These are phyloP conservation scores for Bugulina stolonifera DNA, from an alignment of 2,888 invertebrate genomes.

Conservation along the genomic window DNA sequence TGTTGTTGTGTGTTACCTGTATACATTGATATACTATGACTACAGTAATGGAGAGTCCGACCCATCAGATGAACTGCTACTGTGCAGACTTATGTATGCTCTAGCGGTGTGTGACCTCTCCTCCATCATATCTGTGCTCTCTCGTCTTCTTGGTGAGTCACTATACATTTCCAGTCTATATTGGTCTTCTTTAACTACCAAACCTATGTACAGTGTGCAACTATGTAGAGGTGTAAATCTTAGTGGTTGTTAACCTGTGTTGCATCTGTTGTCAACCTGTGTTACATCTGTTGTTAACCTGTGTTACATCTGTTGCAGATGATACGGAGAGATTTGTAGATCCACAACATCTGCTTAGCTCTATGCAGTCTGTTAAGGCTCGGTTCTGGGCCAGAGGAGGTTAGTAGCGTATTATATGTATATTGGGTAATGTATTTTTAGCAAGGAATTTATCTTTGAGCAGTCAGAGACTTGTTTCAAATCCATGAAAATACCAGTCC, in stretches of 20 bases:
- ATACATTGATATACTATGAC: too few relatives aligned
- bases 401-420: conserved; percentile 28
- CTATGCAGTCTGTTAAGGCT: conserved; percentile 39
- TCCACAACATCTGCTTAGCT: conserved; percentile 34
- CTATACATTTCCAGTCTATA: background rate
- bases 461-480: too few relatives aligned
- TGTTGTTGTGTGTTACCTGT: too few relatives aligned
- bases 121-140: background rate
- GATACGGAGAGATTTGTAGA: conserved; percentile 27
- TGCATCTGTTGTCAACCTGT: background rate
- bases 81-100: conserved; percentile 3
- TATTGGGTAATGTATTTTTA: too few relatives aligned
- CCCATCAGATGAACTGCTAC: background rate
- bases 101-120: background rate
- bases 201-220: too few relatives aligned
- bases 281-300: background rate
- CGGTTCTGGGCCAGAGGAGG: conserved; percentile 45
- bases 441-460: too few relatives aligned
- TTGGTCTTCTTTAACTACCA: too few relatives aligned
- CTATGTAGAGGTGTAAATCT: too few relatives aligned
- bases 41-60: background rate
- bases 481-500: too few relatives aligned
- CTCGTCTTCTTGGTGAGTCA: background rate
- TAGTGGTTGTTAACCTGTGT: background rate
- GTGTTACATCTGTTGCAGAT: conserved; percentile 27